Percentiles rank a stretch among this genome's conserved stretches.
Evolutionary conservation across 2,888 invertebrate species (phyloP).

Genomic region (Marasmarcha lunaedactyla): DNA sequence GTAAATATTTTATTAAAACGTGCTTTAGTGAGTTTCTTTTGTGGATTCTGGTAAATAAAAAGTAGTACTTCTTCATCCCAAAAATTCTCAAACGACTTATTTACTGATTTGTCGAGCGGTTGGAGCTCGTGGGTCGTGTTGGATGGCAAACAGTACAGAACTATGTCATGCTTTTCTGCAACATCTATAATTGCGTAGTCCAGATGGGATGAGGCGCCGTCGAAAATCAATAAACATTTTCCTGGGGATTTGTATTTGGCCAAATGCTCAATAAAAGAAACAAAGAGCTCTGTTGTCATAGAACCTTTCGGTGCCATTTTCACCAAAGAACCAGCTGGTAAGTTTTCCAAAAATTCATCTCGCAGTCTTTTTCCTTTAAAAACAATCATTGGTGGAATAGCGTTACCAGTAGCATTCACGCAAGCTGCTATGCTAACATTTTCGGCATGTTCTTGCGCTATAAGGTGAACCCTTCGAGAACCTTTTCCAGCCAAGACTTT

Average conservation of each 20-base stretch:
- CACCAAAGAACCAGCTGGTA: slow-evolving; percentile 15
- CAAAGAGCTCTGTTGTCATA: slow-evolving; percentile 14
- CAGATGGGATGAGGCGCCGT: slow-evolving; percentile 12
- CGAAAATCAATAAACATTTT: slow-evolving; percentile 18
- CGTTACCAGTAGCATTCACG: not conserved
- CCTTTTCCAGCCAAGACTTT: slow-evolving; percentile 5
- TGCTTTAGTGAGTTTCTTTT: not conserved
- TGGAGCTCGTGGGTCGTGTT: slow-evolving; percentile 10
- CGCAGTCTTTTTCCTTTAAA: slow-evolving; percentile 6
- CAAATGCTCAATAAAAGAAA: slow-evolving; percentile 16
- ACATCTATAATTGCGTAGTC: slow-evolving; percentile 4
- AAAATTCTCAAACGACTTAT: slow-evolving; percentile 10
- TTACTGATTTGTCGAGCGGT: slow-evolving; percentile 12
- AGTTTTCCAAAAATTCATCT: slow-evolving; percentile 13
- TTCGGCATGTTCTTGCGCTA: slow-evolving; percentile 2
- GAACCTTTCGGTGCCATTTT: slow-evolving; percentile 18
- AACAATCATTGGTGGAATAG: slow-evolving; percentile 3
- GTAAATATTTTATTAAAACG: not conserved
- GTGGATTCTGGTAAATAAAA: not conserved
- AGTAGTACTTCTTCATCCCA: slow-evolving; percentile 7
- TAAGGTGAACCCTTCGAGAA: slow-evolving; percentile 1
- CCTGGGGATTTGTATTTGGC: slow-evolving; percentile 13
- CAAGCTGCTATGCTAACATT: slow-evolving; percentile 3
- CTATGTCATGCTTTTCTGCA: slow-evolving; percentile 10
- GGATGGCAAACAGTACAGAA: slow-evolving; percentile 11